Conservation (phyloP, 2,113 vertebrate genomes). For the Arvicanthis niloticus region DNA sequence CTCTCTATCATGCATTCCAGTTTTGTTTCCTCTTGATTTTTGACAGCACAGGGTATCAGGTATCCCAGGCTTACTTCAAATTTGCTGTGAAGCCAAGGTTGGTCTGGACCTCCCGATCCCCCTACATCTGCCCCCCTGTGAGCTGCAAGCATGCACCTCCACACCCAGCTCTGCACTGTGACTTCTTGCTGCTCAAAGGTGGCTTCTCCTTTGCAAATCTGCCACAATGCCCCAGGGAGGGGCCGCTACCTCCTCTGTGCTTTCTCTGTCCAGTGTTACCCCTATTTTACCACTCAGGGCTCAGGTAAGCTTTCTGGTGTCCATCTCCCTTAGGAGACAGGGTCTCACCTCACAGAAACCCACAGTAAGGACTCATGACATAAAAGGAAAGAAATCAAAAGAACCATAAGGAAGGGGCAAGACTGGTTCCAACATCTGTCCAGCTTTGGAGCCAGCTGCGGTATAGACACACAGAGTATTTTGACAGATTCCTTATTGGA, state of each 20-base stretch:
- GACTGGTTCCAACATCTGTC: background rate
- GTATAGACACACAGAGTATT: background rate
- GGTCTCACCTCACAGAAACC: background rate
- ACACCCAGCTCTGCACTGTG: background rate
- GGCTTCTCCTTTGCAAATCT: background rate
- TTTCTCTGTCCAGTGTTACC: background rate
- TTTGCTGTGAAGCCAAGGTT: background rate
- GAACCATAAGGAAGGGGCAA: background rate
- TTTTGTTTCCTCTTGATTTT: background rate
- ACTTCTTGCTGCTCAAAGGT: background rate
- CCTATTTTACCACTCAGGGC: background rate
- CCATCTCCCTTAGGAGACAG: background rate
- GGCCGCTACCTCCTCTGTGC: background rate
- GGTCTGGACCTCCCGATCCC: background rate
- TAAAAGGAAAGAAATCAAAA: background rate
- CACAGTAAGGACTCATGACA: background rate
- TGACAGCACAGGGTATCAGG: too few species aligned
- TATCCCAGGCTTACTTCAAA: background rate
- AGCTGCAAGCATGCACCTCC: background rate
- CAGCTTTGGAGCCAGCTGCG: background rate
- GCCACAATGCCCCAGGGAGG: background rate
- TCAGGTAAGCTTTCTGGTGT: background rate
- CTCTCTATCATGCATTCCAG: background rate
- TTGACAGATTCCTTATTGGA: background rate
- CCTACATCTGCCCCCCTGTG: background rate